Evolutionary conservation across 1,140 invertebrate genomes (phyloP).

Genomic region (Maconellicoccus hirsutus): DNA sequence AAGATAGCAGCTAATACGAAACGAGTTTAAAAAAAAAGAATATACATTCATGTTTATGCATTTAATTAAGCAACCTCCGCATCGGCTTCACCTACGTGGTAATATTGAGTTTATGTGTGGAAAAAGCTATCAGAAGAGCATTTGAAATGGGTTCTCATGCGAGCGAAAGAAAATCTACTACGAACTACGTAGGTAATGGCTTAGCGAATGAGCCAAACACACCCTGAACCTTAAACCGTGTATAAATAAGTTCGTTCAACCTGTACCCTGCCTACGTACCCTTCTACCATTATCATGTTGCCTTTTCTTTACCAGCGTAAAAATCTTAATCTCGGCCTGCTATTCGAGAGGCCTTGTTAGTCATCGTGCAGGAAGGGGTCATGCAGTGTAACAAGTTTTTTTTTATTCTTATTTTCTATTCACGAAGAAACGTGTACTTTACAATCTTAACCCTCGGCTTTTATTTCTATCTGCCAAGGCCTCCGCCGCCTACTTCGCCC

Average conservation of each 20-base stretch:
- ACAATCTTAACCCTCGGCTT: slow-evolving; percentile 9
- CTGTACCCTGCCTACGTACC: slow-evolving; percentile 1
- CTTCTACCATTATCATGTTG: not conserved
- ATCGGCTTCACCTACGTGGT: not conserved
- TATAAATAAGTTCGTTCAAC: slow-evolving; percentile 14
- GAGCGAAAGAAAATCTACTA: not conserved
- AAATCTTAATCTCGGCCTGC: slow-evolving; percentile 15
- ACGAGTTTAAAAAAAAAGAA: not conserved
- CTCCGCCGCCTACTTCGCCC: not conserved
- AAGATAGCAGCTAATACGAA: too few species aligned
- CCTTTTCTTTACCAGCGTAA: slow-evolving; percentile 14
- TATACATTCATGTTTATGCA: not conserved
- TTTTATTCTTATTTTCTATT: slow-evolving; percentile 19
- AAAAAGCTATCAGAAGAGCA: not conserved
- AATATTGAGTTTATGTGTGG: not conserved
- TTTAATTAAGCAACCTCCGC: slow-evolving; percentile 12
- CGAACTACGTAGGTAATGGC: not conserved
- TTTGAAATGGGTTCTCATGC: not conserved
- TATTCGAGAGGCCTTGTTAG: not conserved
- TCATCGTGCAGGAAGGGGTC: not conserved
- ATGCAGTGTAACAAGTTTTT: slow-evolving; percentile 7
- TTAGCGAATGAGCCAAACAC: slow-evolving; percentile 14
- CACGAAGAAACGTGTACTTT: slow-evolving; percentile 17
- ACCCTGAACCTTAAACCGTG: slow-evolving; percentile 11
- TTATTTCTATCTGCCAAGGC: slow-evolving; percentile 2